phyloP scores from a whole-genome alignment of 1,140 invertebrate genomes.

The Meloidogyne hapla region DNA sequence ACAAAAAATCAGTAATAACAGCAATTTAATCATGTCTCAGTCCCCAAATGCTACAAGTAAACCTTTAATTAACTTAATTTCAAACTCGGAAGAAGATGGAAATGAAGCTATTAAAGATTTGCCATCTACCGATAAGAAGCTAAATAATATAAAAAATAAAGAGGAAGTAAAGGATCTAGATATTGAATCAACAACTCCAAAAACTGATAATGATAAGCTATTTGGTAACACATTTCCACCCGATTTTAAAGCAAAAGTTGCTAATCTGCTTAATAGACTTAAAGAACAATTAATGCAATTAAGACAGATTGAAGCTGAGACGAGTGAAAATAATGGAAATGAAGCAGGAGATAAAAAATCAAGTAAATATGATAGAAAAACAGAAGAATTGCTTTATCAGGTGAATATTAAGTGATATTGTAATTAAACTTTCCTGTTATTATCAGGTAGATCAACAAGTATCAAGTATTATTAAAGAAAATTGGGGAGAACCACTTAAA shows the following conservation, averaged over 20 bases:
- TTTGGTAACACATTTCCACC: neutral
- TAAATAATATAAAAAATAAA: neutral
- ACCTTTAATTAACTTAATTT: neutral
- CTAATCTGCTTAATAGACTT: slow-evolving; percentile 26
- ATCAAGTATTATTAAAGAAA: neutral
- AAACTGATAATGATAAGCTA: neutral
- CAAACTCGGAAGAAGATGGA: neutral
- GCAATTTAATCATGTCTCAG: too few species aligned
- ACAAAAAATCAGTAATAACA: too few species aligned
- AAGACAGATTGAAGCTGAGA: slow-evolving; percentile 14
- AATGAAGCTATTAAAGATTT: too few species aligned
- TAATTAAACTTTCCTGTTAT: neutral
- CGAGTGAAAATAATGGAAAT: neutral
- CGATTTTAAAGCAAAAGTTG: slow-evolving; percentile 14
- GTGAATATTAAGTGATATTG: neutral
- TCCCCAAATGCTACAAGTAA: neutral
- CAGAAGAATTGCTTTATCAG: slow-evolving; percentile 1
- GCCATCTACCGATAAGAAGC: too few species aligned
- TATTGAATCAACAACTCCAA: too few species aligned
- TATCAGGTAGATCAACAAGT: neutral
- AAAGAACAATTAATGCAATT: slow-evolving; percentile 21
- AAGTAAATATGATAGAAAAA: neutral
- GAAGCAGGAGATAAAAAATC: neutral
- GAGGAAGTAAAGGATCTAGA: too few species aligned
- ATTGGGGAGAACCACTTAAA: neutral